Base-by-base conservation (phyloP, 2,888 invertebrate species). In the Neoscelio sp. region DNA sequence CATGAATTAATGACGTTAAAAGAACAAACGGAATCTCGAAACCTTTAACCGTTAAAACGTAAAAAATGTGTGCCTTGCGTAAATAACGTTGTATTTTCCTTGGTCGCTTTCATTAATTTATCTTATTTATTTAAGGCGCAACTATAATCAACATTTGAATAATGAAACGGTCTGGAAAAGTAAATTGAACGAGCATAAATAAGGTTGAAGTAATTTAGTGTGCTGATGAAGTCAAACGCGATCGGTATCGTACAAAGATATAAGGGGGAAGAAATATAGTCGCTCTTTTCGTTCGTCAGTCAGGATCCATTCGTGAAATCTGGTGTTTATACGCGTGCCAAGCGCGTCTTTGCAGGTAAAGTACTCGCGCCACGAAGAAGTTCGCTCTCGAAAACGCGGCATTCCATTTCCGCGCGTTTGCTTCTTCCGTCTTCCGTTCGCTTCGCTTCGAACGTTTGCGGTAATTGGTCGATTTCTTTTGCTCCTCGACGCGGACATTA, bases 401-500 rank as follows among this genome's bases (percentile, higher is more conserved):
- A 52, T 40, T 12, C 54, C 67, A 67, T 68, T 68, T 68, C 67
- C 67, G 67, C 35, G 46, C 35, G 52, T 13, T 23, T 40, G 58
- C 60, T 60, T 38, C 60, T 40, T 70, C 58, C 48, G 68, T 15
- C 58, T 56, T 13, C 38, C 35, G 35, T 13, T 30, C 35, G 35
- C 13, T 2, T 5, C 35, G 35, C 35, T 35, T 35, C 35, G 35
- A 40, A 65, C 73, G 42, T 46, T 60, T 46, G 42, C 38, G 18
- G 68, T 70, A 79, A 79, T 79, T 79, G 78, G 65, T 52, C 30
- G 64, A 65, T 50, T 75, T 70, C 70, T 75, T 75, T 44, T 35
- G 35, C 10, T 18, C 23, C 33, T 23, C 18, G 26, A 52, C 40
- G 18, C 40, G 30, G n/a, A 18, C 26, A 20, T 8, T 13, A 12